A percentile compares a stretch with the other conserved stretches of the same genome.
phyloP scores from a whole-genome alignment of 2,797 vertebrate genomes.

The Melanotaenia nigrans region DNA sequence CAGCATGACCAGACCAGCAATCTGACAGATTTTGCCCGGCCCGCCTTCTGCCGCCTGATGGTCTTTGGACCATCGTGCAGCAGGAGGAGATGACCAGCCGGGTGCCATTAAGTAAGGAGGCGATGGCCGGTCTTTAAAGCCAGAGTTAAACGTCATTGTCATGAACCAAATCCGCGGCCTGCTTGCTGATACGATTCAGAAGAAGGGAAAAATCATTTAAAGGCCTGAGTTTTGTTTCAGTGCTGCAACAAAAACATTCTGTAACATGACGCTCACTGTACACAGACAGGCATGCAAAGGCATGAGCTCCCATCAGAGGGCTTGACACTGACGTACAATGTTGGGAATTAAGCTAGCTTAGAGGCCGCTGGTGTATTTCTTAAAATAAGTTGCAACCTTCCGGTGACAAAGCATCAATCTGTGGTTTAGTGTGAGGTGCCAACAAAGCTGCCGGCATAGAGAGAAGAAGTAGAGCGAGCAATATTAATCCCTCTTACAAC shows the following conservation, averaged over 20 bases:
- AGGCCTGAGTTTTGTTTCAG: constrained; percentile 35
- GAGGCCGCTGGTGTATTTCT: constrained; percentile 37
- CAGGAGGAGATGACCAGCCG: too few species aligned
- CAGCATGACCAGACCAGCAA: too few species aligned
- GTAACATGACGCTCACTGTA: constrained; percentile 56
- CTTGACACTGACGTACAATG: constrained; percentile 47
- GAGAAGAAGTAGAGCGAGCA: constrained; percentile 29
- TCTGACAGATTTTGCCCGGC: too few species aligned
- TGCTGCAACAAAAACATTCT: constrained; percentile 25
- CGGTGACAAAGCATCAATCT: constrained; percentile 40
- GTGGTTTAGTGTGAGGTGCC: constrained; percentile 18
- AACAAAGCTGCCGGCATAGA: constrained; percentile 19
- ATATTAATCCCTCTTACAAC: constrained; percentile 40
- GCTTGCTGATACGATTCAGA: constrained; percentile 47
- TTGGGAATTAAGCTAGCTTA: constrained; percentile 56
- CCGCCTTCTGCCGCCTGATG: too few species aligned
- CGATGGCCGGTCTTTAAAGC: background rate
- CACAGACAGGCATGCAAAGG: constrained; percentile 50
- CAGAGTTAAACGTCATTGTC: constrained; percentile 44
- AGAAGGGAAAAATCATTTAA: constrained; percentile 41
- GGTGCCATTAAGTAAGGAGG: too few species aligned
- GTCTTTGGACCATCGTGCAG: too few species aligned
- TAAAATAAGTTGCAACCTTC: constrained; percentile 51
- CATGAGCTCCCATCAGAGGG: constrained; percentile 36
- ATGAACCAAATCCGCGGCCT: constrained; percentile 41